A percentile compares a stretch with the other conserved stretches of the same genome.
Evolutionary conservation across 2,113 vertebrate species (phyloP).

Genomic region (Callipepla californica): DNA sequence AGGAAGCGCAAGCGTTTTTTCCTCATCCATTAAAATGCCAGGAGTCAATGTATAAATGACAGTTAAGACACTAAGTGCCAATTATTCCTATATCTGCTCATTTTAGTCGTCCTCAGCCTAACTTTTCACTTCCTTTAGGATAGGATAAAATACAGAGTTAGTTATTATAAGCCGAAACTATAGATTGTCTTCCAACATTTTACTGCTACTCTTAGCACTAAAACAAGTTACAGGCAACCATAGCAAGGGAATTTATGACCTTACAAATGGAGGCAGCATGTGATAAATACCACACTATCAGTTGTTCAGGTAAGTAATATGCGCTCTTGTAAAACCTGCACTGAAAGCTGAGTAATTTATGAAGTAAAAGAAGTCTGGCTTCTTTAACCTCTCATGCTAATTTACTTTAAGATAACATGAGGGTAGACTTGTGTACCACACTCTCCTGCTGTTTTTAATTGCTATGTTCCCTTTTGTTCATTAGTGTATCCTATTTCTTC

Average conservation of each 20-base stretch:
- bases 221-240: slow-evolving; percentile 42
- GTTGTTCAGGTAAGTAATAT: slow-evolving; percentile 63
- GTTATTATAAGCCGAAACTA: slow-evolving; percentile 46
- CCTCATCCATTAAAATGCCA: slow-evolving; percentile 50
- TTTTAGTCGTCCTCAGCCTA: slow-evolving; percentile 45
- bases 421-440: slow-evolving; percentile 51
- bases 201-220: slow-evolving; percentile 48
- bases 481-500: slow-evolving; percentile 81
- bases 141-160: slow-evolving; percentile 45
- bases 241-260: slow-evolving; percentile 55
- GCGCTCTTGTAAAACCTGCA: slow-evolving; percentile 39
- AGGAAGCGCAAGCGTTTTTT: slow-evolving; percentile 41
- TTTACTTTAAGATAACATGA: slow-evolving; percentile 74
- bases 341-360: slow-evolving; percentile 71
- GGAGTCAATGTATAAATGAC: slow-evolving; percentile 49
- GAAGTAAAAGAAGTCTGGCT: slow-evolving; percentile 67
- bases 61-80: slow-evolving; percentile 65
- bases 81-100: slow-evolving; percentile 48
- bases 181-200: slow-evolving; percentile 45
- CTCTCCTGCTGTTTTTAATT: slow-evolving; percentile 75
- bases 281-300: slow-evolving; percentile 56
- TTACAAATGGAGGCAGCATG: slow-evolving; percentile 56
- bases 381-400: slow-evolving; percentile 63
- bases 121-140: slow-evolving; percentile 58
- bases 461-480: slow-evolving; percentile 70